Evolutionary conservation across 1,140 invertebrate species (phyloP).

Genomic region (Ceratina australensis): DNA sequence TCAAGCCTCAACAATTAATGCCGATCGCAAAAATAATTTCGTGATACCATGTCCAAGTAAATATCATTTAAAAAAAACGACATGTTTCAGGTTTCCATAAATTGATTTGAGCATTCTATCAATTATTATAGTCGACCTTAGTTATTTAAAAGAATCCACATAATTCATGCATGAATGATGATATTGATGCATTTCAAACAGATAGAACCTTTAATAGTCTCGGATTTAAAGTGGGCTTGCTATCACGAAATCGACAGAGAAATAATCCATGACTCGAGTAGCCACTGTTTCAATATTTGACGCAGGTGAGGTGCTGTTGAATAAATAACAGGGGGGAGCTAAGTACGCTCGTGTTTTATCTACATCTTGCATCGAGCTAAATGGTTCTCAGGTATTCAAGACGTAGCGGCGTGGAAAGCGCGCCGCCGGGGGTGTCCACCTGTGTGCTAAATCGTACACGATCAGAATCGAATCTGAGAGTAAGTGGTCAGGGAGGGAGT

Average conservation of each 20-base stretch:
- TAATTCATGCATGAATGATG: no score
- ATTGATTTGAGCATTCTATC: no score
- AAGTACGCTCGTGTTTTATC: slow-evolving; percentile 6
- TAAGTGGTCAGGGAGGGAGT: not conserved
- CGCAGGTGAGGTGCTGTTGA: not conserved
- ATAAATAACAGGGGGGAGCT: not conserved
- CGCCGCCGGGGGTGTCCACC: not conserved
- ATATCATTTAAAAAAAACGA: no score
- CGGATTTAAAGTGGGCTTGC: not conserved
- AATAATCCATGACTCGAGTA: not conserved
- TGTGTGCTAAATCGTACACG: slow-evolving; percentile 5
- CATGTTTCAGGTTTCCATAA: no score
- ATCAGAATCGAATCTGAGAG: not conserved
- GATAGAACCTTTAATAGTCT: not conserved
- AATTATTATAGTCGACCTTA: no score
- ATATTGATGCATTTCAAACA: not conserved
- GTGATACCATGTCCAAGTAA: no score
- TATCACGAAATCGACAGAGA: not conserved
- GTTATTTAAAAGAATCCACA: no score
- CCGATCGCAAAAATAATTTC: no score
- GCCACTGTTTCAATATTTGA: slow-evolving; percentile 6
- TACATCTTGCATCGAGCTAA: slow-evolving; percentile 3
- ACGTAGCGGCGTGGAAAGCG: not conserved
- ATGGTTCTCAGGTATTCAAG: slow-evolving; percentile 1
- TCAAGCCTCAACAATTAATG: no score